Percentiles rank a stretch among this genome's conserved stretches.
Evolutionary conservation across 2,888 invertebrate genomes (phyloP).

Genomic region (Uropetala carovei): DNA sequence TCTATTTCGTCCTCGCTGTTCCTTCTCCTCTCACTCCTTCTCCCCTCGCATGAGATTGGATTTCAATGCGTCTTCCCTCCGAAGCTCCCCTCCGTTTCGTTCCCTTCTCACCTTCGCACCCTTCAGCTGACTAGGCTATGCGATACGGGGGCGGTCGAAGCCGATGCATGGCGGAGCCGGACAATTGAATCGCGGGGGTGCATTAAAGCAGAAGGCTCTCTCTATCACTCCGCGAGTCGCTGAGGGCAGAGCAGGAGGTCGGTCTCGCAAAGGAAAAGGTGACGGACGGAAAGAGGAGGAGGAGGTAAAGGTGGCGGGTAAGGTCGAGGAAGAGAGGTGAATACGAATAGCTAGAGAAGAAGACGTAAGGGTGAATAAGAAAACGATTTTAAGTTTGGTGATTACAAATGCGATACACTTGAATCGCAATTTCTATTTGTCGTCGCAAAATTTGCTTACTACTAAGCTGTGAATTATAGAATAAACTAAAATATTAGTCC

Average conservation of each 20-base stretch:
- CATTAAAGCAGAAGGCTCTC: conserved; percentile 15
- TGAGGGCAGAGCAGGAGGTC: neutral
- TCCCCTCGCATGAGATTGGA: neutral
- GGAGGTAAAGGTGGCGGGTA: neutral
- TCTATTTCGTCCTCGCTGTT: neutral
- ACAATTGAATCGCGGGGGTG: conserved; percentile 49
- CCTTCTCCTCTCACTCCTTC: neutral
- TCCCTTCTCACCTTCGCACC: no score
- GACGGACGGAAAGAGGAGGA: neutral
- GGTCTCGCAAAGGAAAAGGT: neutral
- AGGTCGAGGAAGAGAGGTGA: no score
- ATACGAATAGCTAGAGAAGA: neutral
- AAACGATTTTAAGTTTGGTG: neutral
- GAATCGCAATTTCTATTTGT: no score
- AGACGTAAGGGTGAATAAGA: neutral
- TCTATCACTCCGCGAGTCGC: neutral
- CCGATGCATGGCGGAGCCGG: conserved; percentile 61
- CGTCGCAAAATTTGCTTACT: no score
- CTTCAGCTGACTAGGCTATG: neutral
- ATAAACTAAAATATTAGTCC: neutral
- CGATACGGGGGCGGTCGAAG: conserved; percentile 36
- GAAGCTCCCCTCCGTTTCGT: neutral
- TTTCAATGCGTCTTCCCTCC: neutral
- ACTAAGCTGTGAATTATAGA: neutral
- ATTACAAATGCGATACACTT: no score